These are phyloP conservation scores for Muscidifurax raptorellus DNA, from an alignment of 1,140 invertebrate genomes.

Conservation along the genomic window DNA sequence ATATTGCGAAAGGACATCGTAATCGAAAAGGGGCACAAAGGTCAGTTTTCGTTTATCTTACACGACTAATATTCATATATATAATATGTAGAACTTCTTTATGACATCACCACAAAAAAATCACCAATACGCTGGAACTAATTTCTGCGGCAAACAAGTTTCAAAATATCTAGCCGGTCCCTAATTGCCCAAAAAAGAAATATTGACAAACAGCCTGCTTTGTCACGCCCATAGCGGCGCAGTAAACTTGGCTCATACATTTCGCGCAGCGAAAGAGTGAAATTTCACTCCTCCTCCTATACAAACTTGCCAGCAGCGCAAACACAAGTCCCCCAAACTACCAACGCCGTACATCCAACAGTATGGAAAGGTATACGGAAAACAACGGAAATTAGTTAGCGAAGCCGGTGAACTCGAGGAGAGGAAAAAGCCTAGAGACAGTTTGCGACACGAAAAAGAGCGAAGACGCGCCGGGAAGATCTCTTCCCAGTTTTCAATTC, in stretches of 20 bases:
- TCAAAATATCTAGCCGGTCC: background rate
- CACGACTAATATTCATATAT: too few relatives aligned
- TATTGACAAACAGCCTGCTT: background rate
- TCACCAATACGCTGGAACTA: too few relatives aligned
- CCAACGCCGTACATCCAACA: too few relatives aligned
- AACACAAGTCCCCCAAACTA: conserved; percentile 4
- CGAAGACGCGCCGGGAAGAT: background rate
- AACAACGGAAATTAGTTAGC: conserved; percentile 18
- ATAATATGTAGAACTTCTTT: background rate
- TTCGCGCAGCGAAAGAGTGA: background rate
- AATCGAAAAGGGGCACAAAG: conserved; percentile 88
- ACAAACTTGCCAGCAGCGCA: background rate
- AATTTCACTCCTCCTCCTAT: conserved; percentile 7
- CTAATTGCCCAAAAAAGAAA: background rate
- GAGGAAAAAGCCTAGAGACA: conserved; percentile 39
- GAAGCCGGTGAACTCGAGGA: background rate
- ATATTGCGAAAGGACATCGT: conserved; percentile 85
- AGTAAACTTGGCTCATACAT: background rate
- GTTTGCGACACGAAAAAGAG: conserved; percentile 17
- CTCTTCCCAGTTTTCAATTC: background rate
- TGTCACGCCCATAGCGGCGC: background rate
- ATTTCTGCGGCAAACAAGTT: too few relatives aligned
- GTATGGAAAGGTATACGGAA: background rate
- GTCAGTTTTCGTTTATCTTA: conserved; percentile 77
- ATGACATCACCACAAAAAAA: background rate